phyloP scores from a whole-genome alignment of 1,140 invertebrate species.

The Heliconius eleuchia region DNA sequence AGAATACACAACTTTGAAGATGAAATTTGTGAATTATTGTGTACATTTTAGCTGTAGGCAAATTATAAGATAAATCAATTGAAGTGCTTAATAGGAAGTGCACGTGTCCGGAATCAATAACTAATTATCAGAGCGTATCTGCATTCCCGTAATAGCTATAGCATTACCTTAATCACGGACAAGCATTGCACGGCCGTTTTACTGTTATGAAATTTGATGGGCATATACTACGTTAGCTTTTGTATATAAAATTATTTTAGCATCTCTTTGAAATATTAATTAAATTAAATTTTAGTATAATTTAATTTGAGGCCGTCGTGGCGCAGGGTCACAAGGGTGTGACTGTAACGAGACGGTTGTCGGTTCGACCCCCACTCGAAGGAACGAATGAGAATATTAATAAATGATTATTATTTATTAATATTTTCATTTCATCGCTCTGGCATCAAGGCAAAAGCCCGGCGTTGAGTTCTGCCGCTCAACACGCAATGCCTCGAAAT shows the following conservation, averaged over 20 bases:
- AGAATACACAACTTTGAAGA: neutral
- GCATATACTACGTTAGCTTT: neutral
- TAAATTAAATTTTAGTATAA: neutral
- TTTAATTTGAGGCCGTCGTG: too few relatives aligned
- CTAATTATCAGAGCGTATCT: constrained; percentile 35
- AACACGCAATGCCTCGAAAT: too few relatives aligned
- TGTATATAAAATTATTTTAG: neutral
- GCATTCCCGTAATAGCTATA: constrained; percentile 35
- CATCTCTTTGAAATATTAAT: neutral
- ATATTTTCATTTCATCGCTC: too few relatives aligned
- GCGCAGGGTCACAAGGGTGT: too few relatives aligned
- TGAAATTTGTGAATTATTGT: neutral
- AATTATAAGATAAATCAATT: constrained; percentile 24
- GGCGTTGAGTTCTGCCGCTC: too few relatives aligned
- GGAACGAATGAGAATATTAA: too few relatives aligned
- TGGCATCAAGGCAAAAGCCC: too few relatives aligned
- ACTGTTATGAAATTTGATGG: constrained; percentile 26
- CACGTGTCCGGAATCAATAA: constrained; percentile 36
- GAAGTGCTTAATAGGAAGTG: constrained; percentile 29
- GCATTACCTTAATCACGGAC: constrained; percentile 40
- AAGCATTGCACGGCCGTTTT: constrained; percentile 27
- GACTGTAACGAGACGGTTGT: too few relatives aligned
- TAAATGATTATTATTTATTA: too few relatives aligned
- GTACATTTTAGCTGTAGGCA: neutral
- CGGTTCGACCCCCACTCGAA: too few relatives aligned